Evolutionary conservation across 2,113 vertebrate species (phyloP), one percentile per base, ranked within the genome.

Genomic region (Sphaerodactylus townsendi): DNA sequence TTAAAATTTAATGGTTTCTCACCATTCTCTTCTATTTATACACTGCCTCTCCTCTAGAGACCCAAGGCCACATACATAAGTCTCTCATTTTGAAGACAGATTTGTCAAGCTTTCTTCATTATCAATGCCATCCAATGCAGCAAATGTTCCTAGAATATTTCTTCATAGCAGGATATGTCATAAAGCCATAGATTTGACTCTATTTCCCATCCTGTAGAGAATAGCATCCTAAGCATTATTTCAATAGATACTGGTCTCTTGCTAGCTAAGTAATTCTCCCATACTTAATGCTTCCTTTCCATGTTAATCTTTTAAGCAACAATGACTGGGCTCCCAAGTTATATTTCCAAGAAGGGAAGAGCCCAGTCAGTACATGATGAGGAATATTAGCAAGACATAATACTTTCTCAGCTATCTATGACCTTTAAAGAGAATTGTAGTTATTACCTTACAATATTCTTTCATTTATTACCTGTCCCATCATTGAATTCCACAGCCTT

Each of bases 361-460:
- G 91, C 64, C 84, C 64, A 89, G 83, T 86, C 65, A 91, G 91
- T 92, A 94, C 92, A 92, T 93, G 93, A 93, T 83, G 93, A 92
- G 91, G 86, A 93, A 90, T 92, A 94, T 95, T 96, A 96, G 93
- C 30, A 93, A 89, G 92, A 77, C 59, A 86, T 89, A 92, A 93
- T 95, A 93, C 86, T 91, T 94, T 93, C 91, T 93, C 93, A 93
- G 95, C 88, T 96, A 87, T 92, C 83, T 82, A 93, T 97, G 96
- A 97, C 96, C 96, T 97, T 97, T 97, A 92, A 93, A 91, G 85
- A 95, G 93, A 97, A 97, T 95, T 95, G 88, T 96, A 94, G 85
- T 95, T 93, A 96, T 93, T 95, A 91, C 90, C 84, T 91, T 90
- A 88, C 79, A 93, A 93, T 94, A 93, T 91, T 92, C 83, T 84